phyloP scores from a whole-genome alignment of 2,113 vertebrate species.

The Atrichornis clamosus region DNA sequence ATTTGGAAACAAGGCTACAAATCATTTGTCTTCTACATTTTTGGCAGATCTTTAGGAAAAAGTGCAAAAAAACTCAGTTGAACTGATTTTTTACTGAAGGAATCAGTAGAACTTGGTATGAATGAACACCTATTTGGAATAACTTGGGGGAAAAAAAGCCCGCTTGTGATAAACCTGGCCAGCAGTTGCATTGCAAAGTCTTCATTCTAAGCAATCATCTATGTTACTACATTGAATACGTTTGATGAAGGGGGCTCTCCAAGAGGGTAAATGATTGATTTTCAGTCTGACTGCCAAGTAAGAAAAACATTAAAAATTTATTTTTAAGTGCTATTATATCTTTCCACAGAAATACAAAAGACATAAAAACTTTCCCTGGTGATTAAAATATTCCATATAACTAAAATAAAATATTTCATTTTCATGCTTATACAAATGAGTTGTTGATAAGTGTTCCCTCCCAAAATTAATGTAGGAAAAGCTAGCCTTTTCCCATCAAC shows the following conservation, averaged over 20 bases:
- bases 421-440: neutral
- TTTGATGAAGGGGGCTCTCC: neutral
- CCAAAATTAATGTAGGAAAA: neutral
- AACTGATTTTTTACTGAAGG: too few relatives aligned
- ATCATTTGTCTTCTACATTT: neutral
- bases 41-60: neutral
- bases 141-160: neutral
- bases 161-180: neutral
- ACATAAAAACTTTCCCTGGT: neutral
- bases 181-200: neutral
- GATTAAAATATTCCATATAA: neutral
- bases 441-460: neutral
- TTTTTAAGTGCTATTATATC: neutral
- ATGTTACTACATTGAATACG: neutral
- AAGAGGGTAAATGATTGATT: neutral
- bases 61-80: neutral
- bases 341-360: neutral
- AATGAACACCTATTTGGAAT: neutral
- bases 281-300: neutral
- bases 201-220: neutral
- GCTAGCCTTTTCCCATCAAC: neutral
- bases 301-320: neutral
- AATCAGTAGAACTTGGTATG: neutral
- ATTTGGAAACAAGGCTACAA: constrained; percentile 4
- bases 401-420: neutral